Evolutionary conservation across 2,113 vertebrate species (phyloP).

Genomic region (Dromas ardeola): DNA sequence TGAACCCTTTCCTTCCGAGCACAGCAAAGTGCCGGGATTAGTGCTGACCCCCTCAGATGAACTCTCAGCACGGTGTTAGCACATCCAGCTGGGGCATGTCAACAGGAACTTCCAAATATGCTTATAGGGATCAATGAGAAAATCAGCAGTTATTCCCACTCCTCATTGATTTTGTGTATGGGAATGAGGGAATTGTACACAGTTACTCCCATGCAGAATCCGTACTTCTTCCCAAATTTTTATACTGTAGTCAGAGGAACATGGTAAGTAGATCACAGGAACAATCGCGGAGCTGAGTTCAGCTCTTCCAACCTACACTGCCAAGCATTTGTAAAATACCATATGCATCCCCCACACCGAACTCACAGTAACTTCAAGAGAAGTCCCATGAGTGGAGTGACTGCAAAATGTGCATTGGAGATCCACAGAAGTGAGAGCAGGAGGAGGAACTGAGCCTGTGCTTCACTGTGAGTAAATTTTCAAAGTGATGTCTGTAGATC

Average conservation of each 20-base stretch:
- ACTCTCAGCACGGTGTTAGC: background rate
- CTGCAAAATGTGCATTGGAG: background rate
- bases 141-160: background rate
- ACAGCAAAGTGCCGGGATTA: background rate
- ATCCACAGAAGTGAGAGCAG: background rate
- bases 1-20: background rate
- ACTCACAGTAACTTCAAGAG: background rate
- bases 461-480: background rate
- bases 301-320: background rate
- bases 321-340: background rate
- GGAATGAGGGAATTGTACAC: background rate
- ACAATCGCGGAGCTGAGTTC: background rate
- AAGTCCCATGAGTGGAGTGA: background rate
- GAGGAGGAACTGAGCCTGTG: background rate
- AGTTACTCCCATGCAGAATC: background rate
- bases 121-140: background rate
- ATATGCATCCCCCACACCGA: background rate
- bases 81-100: background rate
- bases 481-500: background rate
- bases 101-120: background rate
- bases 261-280: background rate
- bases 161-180: background rate
- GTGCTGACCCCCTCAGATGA: background rate
- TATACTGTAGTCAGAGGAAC: background rate
- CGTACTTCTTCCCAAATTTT: fast-evolving